Percentiles rank a stretch among this genome's conserved stretches.
These are phyloP conservation scores for Lepidotrigona ventralis DNA, from an alignment of 1,140 invertebrate genomes.

Conservation along the genomic window DNA sequence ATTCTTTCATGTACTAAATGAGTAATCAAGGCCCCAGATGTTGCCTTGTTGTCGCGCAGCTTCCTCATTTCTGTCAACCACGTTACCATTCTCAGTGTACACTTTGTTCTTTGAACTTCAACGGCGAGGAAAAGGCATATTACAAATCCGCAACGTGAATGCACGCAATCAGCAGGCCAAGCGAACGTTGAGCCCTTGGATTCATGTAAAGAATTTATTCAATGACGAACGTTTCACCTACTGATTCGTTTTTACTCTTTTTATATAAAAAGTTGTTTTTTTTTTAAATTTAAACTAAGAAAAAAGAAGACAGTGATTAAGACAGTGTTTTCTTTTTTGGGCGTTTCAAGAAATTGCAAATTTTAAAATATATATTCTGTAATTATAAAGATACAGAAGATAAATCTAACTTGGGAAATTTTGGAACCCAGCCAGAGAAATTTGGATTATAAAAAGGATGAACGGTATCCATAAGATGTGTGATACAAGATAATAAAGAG, in stretches of 20 bases:
- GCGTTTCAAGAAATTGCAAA: too few relatives aligned
- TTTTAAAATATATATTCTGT: too few relatives aligned
- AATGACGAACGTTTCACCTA: not conserved
- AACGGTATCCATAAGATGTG: too few relatives aligned
- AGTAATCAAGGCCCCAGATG: not conserved
- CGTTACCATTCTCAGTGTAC: not conserved
- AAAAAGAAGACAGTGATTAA: too few relatives aligned
- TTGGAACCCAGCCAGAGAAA: too few relatives aligned
- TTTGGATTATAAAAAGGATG: too few relatives aligned
- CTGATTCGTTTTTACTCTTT: not conserved
- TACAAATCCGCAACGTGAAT: not conserved
- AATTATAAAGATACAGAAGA: too few relatives aligned
- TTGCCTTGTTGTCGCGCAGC: not conserved
- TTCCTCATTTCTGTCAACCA: not conserved
- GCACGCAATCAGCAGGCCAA: not conserved
- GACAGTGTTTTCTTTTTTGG: too few relatives aligned
- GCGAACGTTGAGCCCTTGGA: not conserved
- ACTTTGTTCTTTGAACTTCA: not conserved
- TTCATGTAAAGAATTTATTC: not conserved
- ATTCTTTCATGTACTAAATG: not conserved
- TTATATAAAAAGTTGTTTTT: not conserved
- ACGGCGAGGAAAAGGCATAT: not conserved
- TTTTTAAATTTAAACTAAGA: not conserved
- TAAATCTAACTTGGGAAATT: too few relatives aligned
- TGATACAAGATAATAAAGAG: too few relatives aligned